These are phyloP conservation scores for Coregonus ussuriensis DNA, from an alignment of 2,797 vertebrate genomes.

Conservation along the genomic window DNA sequence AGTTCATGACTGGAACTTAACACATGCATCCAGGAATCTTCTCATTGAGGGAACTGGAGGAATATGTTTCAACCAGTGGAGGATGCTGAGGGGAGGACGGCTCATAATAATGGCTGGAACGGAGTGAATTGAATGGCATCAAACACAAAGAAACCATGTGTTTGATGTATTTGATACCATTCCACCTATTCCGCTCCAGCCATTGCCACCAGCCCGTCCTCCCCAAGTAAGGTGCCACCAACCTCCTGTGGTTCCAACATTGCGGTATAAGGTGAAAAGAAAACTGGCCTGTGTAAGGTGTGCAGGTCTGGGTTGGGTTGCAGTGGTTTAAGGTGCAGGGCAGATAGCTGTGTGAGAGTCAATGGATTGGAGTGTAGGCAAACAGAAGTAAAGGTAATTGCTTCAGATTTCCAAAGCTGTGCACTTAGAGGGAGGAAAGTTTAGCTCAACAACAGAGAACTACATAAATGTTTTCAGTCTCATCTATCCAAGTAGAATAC, in stretches of 20 bases:
- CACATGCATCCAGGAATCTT: slow-evolving; percentile 23
- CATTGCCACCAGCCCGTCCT: no score
- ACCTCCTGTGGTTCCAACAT: no score
- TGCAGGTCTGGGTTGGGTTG: slow-evolving; percentile 40
- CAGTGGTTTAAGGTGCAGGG: slow-evolving; percentile 30
- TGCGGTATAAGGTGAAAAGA: slow-evolving; percentile 11
- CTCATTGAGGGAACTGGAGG: slow-evolving; percentile 22
- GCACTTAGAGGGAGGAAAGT: slow-evolving; percentile 52
- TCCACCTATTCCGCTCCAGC: no score
- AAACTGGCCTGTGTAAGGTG: slow-evolving; percentile 29
- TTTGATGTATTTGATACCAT: no score
- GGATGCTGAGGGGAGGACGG: neutral
- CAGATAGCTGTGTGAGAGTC: slow-evolving; percentile 40
- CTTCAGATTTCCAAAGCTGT: slow-evolving; percentile 78
- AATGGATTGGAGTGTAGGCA: slow-evolving; percentile 56
- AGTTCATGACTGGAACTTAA: slow-evolving; percentile 57
- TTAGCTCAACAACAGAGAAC: slow-evolving; percentile 11
- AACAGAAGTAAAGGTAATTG: slow-evolving; percentile 56
- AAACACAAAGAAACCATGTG: no score
- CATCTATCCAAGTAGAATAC: slow-evolving; percentile 7
- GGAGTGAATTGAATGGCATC: no score
- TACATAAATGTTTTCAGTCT: slow-evolving; percentile 12
- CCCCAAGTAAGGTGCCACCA: no score
- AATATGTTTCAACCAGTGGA: slow-evolving; percentile 22
- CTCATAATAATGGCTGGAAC: no score